Conservation (phyloP, 2,888 invertebrate species). For the Leptinotarsa juncta region DNA sequence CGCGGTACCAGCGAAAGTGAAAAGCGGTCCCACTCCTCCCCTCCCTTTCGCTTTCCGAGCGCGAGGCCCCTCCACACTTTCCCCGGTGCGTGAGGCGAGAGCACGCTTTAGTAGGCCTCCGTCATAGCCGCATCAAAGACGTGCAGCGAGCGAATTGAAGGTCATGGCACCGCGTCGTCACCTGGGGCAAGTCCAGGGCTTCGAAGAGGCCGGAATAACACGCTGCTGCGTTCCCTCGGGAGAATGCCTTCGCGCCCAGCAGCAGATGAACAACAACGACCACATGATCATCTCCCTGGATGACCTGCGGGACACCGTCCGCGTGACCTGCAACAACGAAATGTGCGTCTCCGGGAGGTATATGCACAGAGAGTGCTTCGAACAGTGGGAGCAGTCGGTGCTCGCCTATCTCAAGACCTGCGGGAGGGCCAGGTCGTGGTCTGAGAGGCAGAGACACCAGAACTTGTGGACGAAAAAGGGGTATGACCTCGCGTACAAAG, state of each 20-base stretch:
- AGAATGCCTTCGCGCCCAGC: constrained; percentile 79
- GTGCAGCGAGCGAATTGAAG: constrained; percentile 48
- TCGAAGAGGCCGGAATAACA: constrained; percentile 63
- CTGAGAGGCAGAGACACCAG: constrained; percentile 92
- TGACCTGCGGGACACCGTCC: constrained; percentile 83
- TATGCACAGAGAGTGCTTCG: constrained; percentile 97
- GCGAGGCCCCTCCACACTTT: constrained; percentile 56
- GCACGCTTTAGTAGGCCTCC: constrained; percentile 68
- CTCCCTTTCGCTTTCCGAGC: constrained; percentile 78
- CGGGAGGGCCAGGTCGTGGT: constrained; percentile 94
- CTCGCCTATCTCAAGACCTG: constrained; percentile 90
- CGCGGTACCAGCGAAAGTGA: constrained; percentile 65
- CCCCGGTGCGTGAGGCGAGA: constrained; percentile 69
- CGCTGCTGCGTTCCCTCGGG: constrained; percentile 86
- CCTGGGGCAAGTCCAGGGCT: constrained; percentile 65
- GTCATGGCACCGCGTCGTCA: constrained; percentile 64
- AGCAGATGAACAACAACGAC: constrained; percentile 63
- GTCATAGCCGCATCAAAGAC: constrained; percentile 66
- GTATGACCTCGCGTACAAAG: constrained; percentile 95
- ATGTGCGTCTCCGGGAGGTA: constrained; percentile 87
- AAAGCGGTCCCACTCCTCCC: constrained; percentile 70
- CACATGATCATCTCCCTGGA: constrained; percentile 73
- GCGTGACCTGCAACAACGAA: constrained; percentile 95
- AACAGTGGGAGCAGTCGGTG: constrained; percentile 91
- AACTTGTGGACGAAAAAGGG: constrained; percentile 98